phyloP scores from a whole-genome alignment of 2,113 vertebrate species.

The Leucopternis melanops region DNA sequence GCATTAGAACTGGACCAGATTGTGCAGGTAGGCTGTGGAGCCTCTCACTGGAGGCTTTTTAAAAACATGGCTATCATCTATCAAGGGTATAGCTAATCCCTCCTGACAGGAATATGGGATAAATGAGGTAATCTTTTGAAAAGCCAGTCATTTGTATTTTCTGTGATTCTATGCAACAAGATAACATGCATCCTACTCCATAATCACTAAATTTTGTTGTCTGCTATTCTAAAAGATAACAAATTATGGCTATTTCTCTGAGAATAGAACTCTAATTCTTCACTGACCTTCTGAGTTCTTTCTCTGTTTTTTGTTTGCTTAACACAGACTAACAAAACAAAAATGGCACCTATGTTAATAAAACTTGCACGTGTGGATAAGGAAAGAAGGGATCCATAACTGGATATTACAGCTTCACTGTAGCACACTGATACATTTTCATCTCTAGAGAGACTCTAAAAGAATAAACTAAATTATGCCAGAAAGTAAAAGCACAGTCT shows the following conservation, averaged over 20 bases:
- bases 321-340: background rate
- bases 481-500: background rate
- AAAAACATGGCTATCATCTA: background rate
- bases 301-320: background rate
- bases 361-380: accelerated
- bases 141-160: background rate
- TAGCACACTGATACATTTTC: background rate
- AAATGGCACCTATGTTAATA: background rate
- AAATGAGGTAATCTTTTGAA: background rate
- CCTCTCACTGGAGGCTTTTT: background rate
- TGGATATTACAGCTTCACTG: background rate
- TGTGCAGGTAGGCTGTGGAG: background rate
- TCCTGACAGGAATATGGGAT: background rate
- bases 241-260: background rate
- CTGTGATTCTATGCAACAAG: background rate
- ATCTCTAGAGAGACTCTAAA: background rate
- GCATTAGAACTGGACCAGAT: background rate
- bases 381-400: background rate
- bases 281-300: background rate
- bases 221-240: background rate
- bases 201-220: background rate
- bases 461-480: background rate
- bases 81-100: background rate
- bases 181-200: background rate
- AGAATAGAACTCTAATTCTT: background rate